A percentile compares a stretch with the other conserved stretches of the same genome.
These are phyloP conservation scores for Halichoerus grypus DNA, from an alignment of 2,113 vertebrate species.

Conservation along the genomic window DNA sequence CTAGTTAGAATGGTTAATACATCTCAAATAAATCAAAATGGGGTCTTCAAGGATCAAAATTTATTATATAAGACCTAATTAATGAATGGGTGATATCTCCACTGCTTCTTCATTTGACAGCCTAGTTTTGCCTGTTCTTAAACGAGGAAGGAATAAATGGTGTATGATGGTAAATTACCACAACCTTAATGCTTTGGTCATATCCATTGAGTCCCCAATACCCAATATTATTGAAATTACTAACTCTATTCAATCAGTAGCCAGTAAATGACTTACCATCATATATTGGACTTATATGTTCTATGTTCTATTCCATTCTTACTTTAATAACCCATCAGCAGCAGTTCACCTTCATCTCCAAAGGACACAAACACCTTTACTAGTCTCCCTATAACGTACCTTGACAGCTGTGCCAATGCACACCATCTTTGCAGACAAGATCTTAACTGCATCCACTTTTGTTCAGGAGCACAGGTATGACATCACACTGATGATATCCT, in stretches of 20 bases:
- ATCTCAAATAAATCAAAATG: background rate
- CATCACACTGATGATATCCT: background rate
- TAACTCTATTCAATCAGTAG: background rate
- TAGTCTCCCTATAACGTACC: rapidly evolving
- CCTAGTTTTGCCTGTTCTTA: background rate
- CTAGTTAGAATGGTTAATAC: background rate
- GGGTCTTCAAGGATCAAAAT: background rate
- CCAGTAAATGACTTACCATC: background rate
- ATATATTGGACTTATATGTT: background rate
- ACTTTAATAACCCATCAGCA: background rate
- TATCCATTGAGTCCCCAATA: background rate
- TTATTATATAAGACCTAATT: background rate
- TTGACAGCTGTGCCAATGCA: background rate
- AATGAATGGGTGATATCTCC: background rate
- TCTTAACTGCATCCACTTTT: background rate
- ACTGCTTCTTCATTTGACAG: background rate
- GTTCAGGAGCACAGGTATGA: background rate
- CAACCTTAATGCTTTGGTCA: background rate
- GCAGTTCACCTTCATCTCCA: background rate
- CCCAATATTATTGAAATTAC: background rate
- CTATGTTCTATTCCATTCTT: background rate
- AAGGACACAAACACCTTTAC: background rate
- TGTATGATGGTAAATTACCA: background rate
- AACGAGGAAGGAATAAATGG: background rate
- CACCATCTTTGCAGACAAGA: background rate